Evolutionary conservation across 1,140 invertebrate species (phyloP), one percentile per base, ranked within the genome.

Genomic region (Hestina assimilis): DNA sequence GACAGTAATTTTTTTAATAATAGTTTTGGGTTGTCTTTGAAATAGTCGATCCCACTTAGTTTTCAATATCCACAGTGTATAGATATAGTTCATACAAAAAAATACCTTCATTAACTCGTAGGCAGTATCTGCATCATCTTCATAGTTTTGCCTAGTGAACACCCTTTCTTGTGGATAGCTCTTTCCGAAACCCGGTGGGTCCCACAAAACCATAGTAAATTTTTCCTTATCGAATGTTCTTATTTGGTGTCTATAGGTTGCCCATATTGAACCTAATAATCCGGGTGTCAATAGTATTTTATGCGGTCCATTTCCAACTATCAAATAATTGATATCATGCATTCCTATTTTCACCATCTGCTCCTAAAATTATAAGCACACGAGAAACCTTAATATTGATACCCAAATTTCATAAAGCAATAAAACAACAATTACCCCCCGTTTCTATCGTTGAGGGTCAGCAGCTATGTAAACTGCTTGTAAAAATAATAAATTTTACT

Each of bases 131-230:
- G 95, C 95, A 90, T 97, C 96, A n/a, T 59, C 90, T 90, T 23
- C 86, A 56, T 92, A 93, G 75, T 94, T 96, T 58, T 95, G 89
- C 4, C 88, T 58, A 0, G 91, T 84, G 73, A 95, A 97, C 11
- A 92, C 86, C 58, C 93, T 90, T n/a, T 93, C 80, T 2, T 95
- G 95, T 6, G 96, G 95, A 58, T 93, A 90, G 60, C 95, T 96
- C 45, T 92, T 92, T 7, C 96, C 96, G 89, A 96, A 97, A 0
- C 96, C 96, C 1, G 95, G 94, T 1, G 96, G 95, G 86, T 97
- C 96, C 93, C 95, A 96, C 0, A 92, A 93, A 11, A 96, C 89
- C 4, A 96, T 65, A 1, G 93, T 95, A 53, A 95, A 93, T 59
- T 94, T 92, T 0, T 91, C 85, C 59, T 87, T 89, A 59, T 94